Conservation (phyloP, 2,797 vertebrate species). For the Phoeniculus purpureus region DNA sequence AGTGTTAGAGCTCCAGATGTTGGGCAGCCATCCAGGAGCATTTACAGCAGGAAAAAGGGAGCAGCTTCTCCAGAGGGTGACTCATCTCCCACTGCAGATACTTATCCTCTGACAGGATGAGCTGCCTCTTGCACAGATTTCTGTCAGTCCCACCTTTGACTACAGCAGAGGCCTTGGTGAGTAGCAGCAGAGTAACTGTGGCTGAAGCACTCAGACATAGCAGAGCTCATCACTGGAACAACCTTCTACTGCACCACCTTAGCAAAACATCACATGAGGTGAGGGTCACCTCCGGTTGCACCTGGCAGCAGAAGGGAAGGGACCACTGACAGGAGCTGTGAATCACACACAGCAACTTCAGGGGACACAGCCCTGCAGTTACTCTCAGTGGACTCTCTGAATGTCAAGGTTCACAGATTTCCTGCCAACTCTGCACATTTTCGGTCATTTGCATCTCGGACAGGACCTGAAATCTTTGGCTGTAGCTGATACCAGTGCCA, state of each 20-base stretch:
- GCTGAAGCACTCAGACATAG: neutral
- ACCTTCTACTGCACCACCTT: neutral
- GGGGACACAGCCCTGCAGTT: neutral
- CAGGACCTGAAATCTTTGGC: neutral
- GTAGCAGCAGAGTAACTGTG: neutral
- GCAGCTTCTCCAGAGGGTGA: neutral
- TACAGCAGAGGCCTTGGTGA: neutral
- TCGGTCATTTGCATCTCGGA: neutral
- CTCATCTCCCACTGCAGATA: neutral
- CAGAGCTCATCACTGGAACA: neutral
- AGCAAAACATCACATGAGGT: neutral
- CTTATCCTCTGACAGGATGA: neutral
- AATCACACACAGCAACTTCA: neutral
- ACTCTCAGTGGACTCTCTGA: neutral
- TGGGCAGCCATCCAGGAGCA: neutral
- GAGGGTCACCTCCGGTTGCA: neutral
- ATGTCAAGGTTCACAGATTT: neutral
- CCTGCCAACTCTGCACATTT: neutral
- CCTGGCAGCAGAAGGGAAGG: neutral
- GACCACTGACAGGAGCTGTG: neutral
- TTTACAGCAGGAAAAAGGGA: neutral
- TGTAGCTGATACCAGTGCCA: neutral
- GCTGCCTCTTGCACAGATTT: neutral
- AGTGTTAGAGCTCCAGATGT: neutral
- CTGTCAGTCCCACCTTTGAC: neutral